Evolutionary conservation across 2,113 vertebrate genomes (phyloP).

Genomic region (Pollachius pollachius): DNA sequence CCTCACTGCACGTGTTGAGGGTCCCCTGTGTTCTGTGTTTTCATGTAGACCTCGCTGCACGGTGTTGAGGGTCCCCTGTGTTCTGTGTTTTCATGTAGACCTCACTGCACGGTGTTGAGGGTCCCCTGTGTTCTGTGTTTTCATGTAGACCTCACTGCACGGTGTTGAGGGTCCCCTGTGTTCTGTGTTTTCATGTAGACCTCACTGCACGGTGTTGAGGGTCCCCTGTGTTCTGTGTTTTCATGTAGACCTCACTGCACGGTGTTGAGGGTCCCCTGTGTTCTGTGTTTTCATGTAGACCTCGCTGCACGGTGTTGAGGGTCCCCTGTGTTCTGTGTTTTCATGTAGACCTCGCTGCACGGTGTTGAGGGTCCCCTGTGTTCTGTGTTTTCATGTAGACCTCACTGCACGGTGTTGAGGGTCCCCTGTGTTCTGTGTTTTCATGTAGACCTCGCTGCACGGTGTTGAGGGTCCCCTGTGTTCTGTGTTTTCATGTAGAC

Average conservation of each 20-base stretch:
- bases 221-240: too few relatives aligned
- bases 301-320: slow-evolving; percentile 68
- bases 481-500: slow-evolving; percentile 62
- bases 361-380: slow-evolving; percentile 56
- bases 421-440: not conserved
- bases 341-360: slow-evolving; percentile 68
- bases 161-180: slow-evolving; percentile 70
- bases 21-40: slow-evolving; percentile 28
- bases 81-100: slow-evolving; percentile 57
- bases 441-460: slow-evolving; percentile 68
- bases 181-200: slow-evolving; percentile 57
- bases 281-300: slow-evolving; percentile 62
- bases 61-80: slow-evolving; percentile 70
- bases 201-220: slow-evolving; percentile 70
- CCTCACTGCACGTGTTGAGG: slow-evolving; percentile 69
- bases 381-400: slow-evolving; percentile 62
- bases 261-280: slow-evolving; percentile 56
- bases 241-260: slow-evolving; percentile 68
- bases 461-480: slow-evolving; percentile 56
- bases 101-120: slow-evolving; percentile 70
- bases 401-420: slow-evolving; percentile 68
- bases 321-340: not conserved
- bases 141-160: slow-evolving; percentile 67
- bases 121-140: slow-evolving; percentile 28
- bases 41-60: slow-evolving; percentile 67